Evolutionary conservation across 1,140 invertebrate species (phyloP), one percentile per base, ranked within the genome.

Genomic region (Dendroctonus valens): DNA sequence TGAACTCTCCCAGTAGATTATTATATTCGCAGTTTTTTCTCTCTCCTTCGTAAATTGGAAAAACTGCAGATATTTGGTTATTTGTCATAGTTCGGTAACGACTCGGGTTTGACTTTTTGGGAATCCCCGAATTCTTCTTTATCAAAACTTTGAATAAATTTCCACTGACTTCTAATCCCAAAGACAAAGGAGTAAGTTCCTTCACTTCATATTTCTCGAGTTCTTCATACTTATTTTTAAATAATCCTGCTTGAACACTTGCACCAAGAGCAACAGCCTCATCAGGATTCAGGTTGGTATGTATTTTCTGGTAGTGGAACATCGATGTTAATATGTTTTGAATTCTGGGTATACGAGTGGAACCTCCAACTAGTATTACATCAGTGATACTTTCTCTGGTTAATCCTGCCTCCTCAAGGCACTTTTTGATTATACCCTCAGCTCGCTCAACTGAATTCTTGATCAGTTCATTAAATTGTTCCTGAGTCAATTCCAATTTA

Each of bases 401-500:
- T 8, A 71, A 26, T 54, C 44, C 52, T 0, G 49, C 12, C 12
- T 69, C 63, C 9, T 11, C 39, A 8, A 70, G 41, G 58, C 67
- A 69, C 9, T 58, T 48, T 41, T 65, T 46, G 11, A 70, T 49
- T 7, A 69, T 49, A 0, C 50, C 46, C 5, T 59, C 58, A n/a
- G 60, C 44, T 41, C 52, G 46, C 74, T 89, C 88, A 62, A 93
- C 85, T 41, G 91, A 79, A 69, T 85, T 83, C 41, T 81, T 83
- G n/a, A 89, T 87, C 14, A 92, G 79, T 38, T 77, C 80, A 79
- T 92, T 90, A 78, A 92, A 89, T 77, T 91, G 89, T 4, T 88
- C 80, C 63, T 91, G 76, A 7, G 87, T 83, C n/a, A 92, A 72
- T 73, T 90, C 90, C 48, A 90, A 70, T 75, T 89, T 90, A 85